phyloP scores from a whole-genome alignment of 2,888 invertebrate species.

The Hedychridium roseum region DNA sequence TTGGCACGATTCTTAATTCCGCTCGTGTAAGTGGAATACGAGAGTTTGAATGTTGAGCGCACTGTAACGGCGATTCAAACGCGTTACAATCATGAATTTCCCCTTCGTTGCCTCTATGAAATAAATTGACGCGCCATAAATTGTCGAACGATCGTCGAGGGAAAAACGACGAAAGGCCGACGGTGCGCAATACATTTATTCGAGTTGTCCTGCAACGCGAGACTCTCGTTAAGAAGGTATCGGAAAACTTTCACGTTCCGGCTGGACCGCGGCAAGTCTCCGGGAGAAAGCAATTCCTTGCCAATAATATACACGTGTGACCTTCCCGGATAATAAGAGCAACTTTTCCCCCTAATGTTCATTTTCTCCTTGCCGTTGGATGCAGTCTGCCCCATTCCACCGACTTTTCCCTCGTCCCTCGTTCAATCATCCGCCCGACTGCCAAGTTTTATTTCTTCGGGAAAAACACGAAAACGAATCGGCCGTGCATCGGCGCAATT shows the following conservation, averaged over 20 bases:
- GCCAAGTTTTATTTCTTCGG: too few relatives aligned
- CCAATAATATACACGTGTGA: conserved; percentile 54
- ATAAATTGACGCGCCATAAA: too few relatives aligned
- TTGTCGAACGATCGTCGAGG: conserved; percentile 6
- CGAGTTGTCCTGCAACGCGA: conserved; percentile 8
- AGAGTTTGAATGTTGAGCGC: too few relatives aligned
- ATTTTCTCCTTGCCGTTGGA: conserved; percentile 21
- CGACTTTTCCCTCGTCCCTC: not conserved
- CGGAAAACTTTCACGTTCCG: conserved; percentile 32
- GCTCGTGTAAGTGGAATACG: too few relatives aligned
- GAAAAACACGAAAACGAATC: too few relatives aligned
- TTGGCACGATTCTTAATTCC: too few relatives aligned
- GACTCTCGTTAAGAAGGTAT: conserved; percentile 29
- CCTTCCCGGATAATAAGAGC: conserved; percentile 42
- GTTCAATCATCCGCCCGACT: too few relatives aligned
- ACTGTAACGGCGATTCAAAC: too few relatives aligned
- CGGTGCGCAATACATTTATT: conserved; percentile 24
- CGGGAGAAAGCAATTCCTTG: conserved; percentile 37
- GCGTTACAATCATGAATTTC: too few relatives aligned
- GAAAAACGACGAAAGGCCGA: conserved; percentile 4
- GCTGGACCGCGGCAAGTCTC: conserved; percentile 17
- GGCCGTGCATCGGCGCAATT: too few relatives aligned
- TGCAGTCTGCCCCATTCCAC: conserved; percentile 18
- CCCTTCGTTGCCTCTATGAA: too few relatives aligned
- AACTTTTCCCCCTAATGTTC: conserved; percentile 34